Evolutionary conservation across 2,888 invertebrate species (phyloP), one percentile per base, ranked within the genome.

Genomic region (Ectemnius cavifrons): DNA sequence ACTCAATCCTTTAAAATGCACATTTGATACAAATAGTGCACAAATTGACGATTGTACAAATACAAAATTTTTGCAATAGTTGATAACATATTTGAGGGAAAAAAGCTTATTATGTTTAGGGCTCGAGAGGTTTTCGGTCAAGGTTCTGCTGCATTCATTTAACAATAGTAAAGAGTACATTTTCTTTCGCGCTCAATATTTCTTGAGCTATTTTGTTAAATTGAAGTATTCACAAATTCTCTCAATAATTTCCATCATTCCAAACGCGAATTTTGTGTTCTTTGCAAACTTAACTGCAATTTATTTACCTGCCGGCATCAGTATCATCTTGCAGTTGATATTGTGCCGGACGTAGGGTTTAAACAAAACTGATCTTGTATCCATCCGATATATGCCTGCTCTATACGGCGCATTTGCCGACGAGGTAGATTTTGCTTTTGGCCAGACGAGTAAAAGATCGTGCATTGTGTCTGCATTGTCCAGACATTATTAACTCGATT

Each of bases 301-400:
- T 63, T 47, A 2, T 45, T 23, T 23, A 13, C 52, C 4, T n/a
- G 11, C 14, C n/a, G 49, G 16, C 52, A 46, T 60, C 37, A 37
- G 2, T 46, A 61, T 20, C 37, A 45, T 5, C 13, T 64, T 5
- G n/a, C n/a, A 11, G 58, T 37, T 70, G 28, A 47, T 57, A 67
- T 23, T 52, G 67, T 59, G 52, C n/a, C 27, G 60, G 18, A n/a
- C 57, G 59, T 59, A 65, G 57, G 57, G 64, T 66, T 66, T 60
- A 62, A 71, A 73, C 60, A 63, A 28, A 79, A 75, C 79, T 79
- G 79, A 70, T 75, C 47, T 68, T 63, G 63, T 77, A 75, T 81
- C 81, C 79, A 81, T 79, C 71, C 75, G 74, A 81, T 71, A 80
- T 71, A 80, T 79, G 68, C 63, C 62, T 78, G 77, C 62, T 74